Percentiles rank a stretch among this genome's conserved stretches.
Conservation (phyloP, 1,140 invertebrate species). For the Steinernema khuongi region DNA sequence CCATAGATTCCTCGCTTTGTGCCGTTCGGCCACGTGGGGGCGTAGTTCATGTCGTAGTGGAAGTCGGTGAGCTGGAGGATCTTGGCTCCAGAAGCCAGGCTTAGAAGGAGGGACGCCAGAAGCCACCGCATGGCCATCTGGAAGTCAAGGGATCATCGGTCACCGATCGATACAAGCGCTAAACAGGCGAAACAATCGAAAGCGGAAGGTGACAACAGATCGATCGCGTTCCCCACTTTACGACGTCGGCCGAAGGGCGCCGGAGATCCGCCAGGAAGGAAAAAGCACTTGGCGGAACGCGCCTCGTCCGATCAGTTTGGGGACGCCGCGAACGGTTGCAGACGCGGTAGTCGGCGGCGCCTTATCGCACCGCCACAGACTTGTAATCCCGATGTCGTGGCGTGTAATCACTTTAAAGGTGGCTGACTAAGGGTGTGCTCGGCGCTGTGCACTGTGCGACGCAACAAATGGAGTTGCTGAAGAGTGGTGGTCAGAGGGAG, state of each 20-base stretch:
- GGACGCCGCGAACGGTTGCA: background rate
- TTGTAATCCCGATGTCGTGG: background rate
- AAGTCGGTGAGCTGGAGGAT: constrained; percentile 51
- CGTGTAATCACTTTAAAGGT: too few species aligned
- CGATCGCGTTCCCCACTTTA: background rate
- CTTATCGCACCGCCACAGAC: background rate
- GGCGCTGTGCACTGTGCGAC: too few species aligned
- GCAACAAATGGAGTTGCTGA: too few species aligned
- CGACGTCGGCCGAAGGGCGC: background rate
- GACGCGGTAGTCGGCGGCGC: background rate
- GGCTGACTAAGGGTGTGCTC: too few species aligned
- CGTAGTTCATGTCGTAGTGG: constrained; percentile 46
- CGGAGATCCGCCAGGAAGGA: background rate
- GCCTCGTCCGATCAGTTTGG: background rate
- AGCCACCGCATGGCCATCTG: background rate
- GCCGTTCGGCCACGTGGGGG: constrained; percentile 28
- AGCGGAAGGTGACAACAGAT: background rate
- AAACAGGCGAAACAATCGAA: background rate
- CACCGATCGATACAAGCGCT: background rate
- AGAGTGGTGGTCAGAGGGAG: too few species aligned
- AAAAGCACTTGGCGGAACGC: background rate
- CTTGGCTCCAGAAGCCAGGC: constrained; percentile 17
- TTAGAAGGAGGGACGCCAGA: background rate
- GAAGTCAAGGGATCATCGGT: too few species aligned
- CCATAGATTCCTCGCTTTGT: constrained; percentile 37